Conservation (phyloP, 2,888 invertebrate species). For the Lochmaea crataegi region DNA sequence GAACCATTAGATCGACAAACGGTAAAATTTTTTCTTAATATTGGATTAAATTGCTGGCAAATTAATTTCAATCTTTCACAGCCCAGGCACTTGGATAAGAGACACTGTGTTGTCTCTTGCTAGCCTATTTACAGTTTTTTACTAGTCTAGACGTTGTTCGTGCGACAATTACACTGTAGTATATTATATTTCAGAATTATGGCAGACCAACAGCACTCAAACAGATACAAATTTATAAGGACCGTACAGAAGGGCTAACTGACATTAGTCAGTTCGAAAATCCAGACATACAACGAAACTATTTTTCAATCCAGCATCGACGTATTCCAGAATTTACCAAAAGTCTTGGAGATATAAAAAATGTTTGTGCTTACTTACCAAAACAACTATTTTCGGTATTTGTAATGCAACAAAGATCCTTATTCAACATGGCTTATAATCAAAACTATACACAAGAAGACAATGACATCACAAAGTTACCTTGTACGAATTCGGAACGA, state of each 20-base stretch:
- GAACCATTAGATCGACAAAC: not conserved
- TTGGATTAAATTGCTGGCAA: too few species aligned
- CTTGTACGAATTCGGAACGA: constrained; percentile 26
- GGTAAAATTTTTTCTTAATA: too few species aligned
- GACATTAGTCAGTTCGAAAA: not conserved
- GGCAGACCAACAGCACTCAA: not conserved
- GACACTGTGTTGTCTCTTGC: too few species aligned
- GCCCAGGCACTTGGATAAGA: too few species aligned
- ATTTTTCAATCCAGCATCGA: not conserved
- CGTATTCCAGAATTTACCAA: not conserved
- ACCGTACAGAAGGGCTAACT: not conserved
- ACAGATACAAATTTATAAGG: not conserved
- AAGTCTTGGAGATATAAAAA: not conserved
- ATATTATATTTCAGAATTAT: not conserved
- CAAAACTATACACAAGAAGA: not conserved
- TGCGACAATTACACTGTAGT: too few species aligned
- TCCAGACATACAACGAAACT: not conserved
- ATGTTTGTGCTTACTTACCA: not conserved
- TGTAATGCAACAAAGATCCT: not conserved
- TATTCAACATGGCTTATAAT: not conserved
- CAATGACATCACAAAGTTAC: not conserved
- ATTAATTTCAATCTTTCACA: too few species aligned
- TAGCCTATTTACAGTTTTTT: too few species aligned
- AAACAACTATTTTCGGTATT: not conserved
- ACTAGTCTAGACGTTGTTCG: too few species aligned